phyloP scores from a whole-genome alignment of 2,888 invertebrate species.

The Leptogaster cylindrica region DNA sequence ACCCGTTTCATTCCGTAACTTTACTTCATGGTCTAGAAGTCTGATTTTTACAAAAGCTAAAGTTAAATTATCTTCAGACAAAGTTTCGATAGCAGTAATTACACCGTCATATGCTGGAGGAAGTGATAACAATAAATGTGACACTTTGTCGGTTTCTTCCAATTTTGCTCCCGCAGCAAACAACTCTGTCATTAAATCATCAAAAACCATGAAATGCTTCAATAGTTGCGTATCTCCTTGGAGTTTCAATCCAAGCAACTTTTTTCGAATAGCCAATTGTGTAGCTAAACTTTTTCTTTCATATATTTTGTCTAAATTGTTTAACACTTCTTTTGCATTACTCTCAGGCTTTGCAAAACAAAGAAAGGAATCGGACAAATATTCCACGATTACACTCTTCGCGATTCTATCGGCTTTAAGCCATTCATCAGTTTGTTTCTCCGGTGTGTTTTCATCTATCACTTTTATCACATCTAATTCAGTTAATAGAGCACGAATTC shows the following conservation, averaged over 20 bases:
- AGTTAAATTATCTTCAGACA: constrained; percentile 53
- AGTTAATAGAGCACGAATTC: constrained; percentile 40
- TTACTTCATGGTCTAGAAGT: constrained; percentile 49
- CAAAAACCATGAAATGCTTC: no score
- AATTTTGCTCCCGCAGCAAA: constrained; percentile 54
- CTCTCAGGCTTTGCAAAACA: constrained; percentile 32
- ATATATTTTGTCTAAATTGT: background rate
- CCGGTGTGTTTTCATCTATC: constrained; percentile 27
- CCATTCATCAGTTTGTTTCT: constrained; percentile 34
- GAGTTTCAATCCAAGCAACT: no score
- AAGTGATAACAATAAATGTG: constrained; percentile 54
- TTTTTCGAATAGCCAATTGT: constrained; percentile 4
- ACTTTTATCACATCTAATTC: constrained; percentile 43
- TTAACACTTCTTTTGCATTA: background rate
- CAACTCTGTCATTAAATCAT: no score
- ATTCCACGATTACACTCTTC: constrained; percentile 42
- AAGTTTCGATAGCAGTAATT: constrained; percentile 56
- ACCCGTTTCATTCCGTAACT: constrained; percentile 41
- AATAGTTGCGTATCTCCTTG: no score
- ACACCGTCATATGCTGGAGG: constrained; percentile 55
- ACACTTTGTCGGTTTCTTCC: constrained; percentile 55
- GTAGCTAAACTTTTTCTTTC: background rate
- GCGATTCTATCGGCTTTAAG: constrained; percentile 40
- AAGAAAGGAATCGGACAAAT: constrained; percentile 42
- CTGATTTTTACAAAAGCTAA: constrained; percentile 55